A percentile compares a stretch with the other conserved stretches of the same genome.
phyloP scores from a whole-genome alignment of 2,113 vertebrate genomes.

The Istiophorus platypterus region DNA sequence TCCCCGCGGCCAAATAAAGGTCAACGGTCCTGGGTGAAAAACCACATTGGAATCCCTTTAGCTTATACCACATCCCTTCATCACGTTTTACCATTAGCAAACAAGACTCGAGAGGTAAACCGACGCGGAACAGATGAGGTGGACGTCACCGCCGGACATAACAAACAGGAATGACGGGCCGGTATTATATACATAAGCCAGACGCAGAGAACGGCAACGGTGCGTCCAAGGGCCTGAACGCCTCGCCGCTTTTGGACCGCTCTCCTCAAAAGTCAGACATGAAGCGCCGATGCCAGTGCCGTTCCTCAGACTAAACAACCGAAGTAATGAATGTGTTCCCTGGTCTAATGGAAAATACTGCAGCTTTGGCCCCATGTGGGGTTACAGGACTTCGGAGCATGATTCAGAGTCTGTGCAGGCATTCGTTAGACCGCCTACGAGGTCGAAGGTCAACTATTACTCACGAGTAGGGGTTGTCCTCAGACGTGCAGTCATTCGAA shows the following conservation, averaged over 20 bases:
- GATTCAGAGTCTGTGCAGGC: neutral
- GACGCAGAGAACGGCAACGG: neutral
- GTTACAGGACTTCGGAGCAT: neutral
- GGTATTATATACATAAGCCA: neutral
- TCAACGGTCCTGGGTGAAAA: too few species aligned
- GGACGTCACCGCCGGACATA: neutral
- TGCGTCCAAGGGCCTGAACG: neutral
- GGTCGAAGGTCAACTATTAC: neutral
- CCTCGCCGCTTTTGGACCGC: constrained; percentile 7
- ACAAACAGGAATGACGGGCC: constrained; percentile 3
- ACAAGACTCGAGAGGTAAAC: neutral
- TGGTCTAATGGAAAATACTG: constrained; percentile 19
- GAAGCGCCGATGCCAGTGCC: neutral
- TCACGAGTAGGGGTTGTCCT: neutral
- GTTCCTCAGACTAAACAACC: constrained; percentile 64
- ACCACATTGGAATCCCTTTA: too few species aligned
- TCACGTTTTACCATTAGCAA: neutral
- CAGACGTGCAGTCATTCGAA: too few species aligned
- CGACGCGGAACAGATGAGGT: neutral
- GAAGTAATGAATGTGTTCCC: constrained; percentile 43
- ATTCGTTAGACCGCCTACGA: constrained; percentile 1
- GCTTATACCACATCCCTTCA: neutral
- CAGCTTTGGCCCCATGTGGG: constrained; percentile 6
- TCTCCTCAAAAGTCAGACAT: constrained; percentile 3
- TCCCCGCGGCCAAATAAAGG: too few species aligned